Base-by-base conservation (phyloP, 2,113 vertebrate species). In the Pao palembangensis region DNA sequence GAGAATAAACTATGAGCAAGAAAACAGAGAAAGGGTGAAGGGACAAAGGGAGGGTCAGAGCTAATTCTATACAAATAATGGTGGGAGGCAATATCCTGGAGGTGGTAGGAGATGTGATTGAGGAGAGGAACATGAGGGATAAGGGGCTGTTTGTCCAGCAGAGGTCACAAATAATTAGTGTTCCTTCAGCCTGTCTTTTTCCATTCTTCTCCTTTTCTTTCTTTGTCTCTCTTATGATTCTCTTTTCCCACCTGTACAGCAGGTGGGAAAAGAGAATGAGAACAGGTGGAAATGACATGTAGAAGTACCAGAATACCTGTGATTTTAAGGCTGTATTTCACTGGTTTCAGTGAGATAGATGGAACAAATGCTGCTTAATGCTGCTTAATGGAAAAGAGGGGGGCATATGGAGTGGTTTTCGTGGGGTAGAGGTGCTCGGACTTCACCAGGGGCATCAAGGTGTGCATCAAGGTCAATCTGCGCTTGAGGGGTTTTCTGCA, bases 81-180 rank as follows among this genome's bases (percentile, higher is more conserved):
- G 76, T 47, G 54, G 3, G 20, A 73, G 73, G 80, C 52, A 69
- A 71, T 62, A 58, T 73, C 81, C 66, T 13, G 0, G 20, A 78
- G 77, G 46, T 15, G 18, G 52, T 20, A 19, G 58, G 47, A 63
- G 51, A 49, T 8, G 15, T 58, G 72, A 69, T 38, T 41, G 75
- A 77, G 72, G 51, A 51, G 25, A 61, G 68, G 64, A 67, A 78
- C 67, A 75, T 23, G 51, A 61, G 49, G 64, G 65, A 78, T 79
- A 75, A 80, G 44, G 73, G 55, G 44, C 74, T 79, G 67, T 85
- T 80, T 73, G 74, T 87, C 76, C 51, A 43, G 67, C 81, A 41
- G 61, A 79, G 80, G 81, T 84, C 81, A 84, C 72, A 81, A 75
- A 74, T 68, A 75, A 83, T 85, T 85, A 80, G 68, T 58, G 70